Evolutionary conservation across 2,113 vertebrate species (phyloP), one percentile per base, ranked within the genome.

Genomic region (Pimephales promelas): DNA sequence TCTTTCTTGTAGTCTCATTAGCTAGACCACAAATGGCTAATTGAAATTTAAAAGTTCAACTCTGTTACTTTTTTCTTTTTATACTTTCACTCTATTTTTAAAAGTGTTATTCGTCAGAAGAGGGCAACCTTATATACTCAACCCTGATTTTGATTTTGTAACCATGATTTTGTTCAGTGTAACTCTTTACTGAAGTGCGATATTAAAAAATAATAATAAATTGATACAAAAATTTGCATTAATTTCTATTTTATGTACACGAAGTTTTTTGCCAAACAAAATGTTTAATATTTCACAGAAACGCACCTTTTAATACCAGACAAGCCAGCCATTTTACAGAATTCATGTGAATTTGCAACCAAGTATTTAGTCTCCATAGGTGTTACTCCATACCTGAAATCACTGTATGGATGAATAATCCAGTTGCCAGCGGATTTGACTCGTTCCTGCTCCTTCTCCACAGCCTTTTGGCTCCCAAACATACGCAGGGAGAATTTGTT

Each of bases 401-500:
- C 96, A 91, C 96, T 97, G 94, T 97, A 98, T 1, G 97, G 97
- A 83, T 99, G 97, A 90, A 98, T 98, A 90, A 98, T 98, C 97
- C 97, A 98, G 85, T 97, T 97, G 68, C 97, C 97, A 68, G 97
- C 97, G 20, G 97, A 98, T 91, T 98, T 98, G 77, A 98, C 97
- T 34, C 97, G 93, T 91, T 97, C 96, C 84, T 98, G 97, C 75
- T 98, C 97, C 26, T 96, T 91, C 86, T 98, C 97, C 91, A 98
- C 97, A 22, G 97, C 97, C 92, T 98, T 98, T 91, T 99, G 97
- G 88, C 97, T 98, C 79, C 97, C 97, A 89, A 99, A 99, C 97
- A 99, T 98, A 90, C 97, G 97, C 95, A 99, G 94, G 86, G 97
- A 99, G 95, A 99, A 99, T 91, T 99, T 99, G 93, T 98, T 99